phyloP scores from a whole-genome alignment of 2,113 vertebrate species.

The Clupea harengus region DNA sequence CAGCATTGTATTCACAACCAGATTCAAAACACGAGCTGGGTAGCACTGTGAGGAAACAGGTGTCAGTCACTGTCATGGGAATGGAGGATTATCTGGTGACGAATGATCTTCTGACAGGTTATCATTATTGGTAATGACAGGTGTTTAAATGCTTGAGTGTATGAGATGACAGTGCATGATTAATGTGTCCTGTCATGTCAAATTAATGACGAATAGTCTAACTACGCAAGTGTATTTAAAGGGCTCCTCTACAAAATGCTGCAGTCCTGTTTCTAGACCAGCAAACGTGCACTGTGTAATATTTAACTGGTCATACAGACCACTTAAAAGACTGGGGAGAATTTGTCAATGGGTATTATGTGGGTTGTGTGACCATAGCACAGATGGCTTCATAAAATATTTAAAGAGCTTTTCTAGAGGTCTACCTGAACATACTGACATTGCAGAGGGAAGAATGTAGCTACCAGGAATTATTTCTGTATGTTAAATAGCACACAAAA shows the following conservation, averaged over 20 bases:
- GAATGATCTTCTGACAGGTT: not conserved
- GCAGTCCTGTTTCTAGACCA: not conserved
- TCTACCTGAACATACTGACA: not conserved
- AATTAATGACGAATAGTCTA: not conserved
- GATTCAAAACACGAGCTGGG: not conserved
- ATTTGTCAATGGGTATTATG: not conserved
- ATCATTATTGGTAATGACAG: conserved; percentile 7
- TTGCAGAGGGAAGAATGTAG: not conserved
- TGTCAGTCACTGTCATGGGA: not conserved
- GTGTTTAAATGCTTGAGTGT: not conserved
- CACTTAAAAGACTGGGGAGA: not conserved
- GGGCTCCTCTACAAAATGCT: not conserved
- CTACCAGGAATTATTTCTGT: no score
- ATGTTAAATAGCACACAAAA: not conserved
- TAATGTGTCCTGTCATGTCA: not conserved
- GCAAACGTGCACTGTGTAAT: not conserved
- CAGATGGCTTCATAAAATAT: not conserved
- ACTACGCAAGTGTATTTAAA: not conserved
- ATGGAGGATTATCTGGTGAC: not conserved
- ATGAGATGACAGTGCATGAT: not conserved
- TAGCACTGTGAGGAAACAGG: not conserved
- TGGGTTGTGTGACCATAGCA: not conserved
- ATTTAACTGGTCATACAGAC: not conserved
- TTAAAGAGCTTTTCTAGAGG: not conserved
- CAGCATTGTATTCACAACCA: not conserved